phyloP scores from a whole-genome alignment of 2,113 vertebrate genomes.

The Asarcornis scutulata region DNA sequence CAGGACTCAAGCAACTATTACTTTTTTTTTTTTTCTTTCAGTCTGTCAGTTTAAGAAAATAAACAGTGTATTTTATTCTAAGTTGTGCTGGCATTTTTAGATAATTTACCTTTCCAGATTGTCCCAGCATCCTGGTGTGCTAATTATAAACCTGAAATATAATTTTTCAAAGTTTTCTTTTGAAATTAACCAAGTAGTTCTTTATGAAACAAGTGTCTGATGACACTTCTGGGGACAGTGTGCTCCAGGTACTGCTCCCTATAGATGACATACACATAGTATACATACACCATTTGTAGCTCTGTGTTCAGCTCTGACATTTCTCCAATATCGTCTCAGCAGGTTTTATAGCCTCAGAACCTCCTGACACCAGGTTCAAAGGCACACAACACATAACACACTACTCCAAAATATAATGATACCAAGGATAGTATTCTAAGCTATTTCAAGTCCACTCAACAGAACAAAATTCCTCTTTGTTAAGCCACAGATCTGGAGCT shows the following conservation, averaged over 20 bases:
- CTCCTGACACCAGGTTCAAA: not conserved
- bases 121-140: not conserved
- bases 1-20: not conserved
- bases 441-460: not conserved
- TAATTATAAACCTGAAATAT: not conserved
- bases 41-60: not conserved
- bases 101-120: not conserved
- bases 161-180: not conserved
- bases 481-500: not conserved
- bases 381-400: not conserved
- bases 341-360: not conserved
- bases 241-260: not conserved
- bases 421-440: not conserved
- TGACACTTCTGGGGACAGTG: fast-evolving
- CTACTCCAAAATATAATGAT: not conserved
- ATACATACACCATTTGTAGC: not conserved
- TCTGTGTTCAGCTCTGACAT: not conserved
- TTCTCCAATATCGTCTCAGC: not conserved
- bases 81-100: not conserved
- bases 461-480: not conserved
- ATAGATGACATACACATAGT: not conserved
- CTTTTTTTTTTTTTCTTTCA: not conserved
- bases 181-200: not conserved
- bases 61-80: not conserved
- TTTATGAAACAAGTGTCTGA: not conserved